Evolutionary conservation across 2,797 vertebrate species (phyloP).

Genomic region (Halcyon leucocephala): DNA sequence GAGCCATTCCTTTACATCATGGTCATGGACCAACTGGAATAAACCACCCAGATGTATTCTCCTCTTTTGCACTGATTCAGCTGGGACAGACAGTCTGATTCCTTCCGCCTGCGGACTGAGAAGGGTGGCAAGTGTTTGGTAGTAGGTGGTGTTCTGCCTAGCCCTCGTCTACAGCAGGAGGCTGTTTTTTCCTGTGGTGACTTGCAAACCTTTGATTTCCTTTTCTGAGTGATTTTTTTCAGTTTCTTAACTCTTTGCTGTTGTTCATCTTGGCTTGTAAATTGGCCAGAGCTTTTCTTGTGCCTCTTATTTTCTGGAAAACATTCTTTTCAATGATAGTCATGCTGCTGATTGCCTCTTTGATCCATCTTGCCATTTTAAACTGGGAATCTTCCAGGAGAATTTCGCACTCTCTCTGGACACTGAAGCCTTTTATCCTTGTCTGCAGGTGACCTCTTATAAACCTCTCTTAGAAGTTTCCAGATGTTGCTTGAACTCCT

Average conservation of each 20-base stretch:
- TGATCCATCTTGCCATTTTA: constrained; percentile 35
- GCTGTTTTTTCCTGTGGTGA: background rate
- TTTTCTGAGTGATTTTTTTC: background rate
- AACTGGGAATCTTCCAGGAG: constrained; percentile 40
- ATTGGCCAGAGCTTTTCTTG: background rate
- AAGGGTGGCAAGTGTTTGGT: background rate
- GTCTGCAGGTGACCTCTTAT: constrained; percentile 61
- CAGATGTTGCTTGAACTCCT: constrained; percentile 53
- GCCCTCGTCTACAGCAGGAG: background rate
- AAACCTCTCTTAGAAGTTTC: constrained; percentile 49
- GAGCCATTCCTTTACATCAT: rapidly evolving
- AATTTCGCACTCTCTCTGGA: constrained; percentile 13
- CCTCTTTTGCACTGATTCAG: background rate
- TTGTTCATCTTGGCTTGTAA: background rate
- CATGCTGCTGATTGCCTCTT: background rate
- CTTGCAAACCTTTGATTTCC: constrained; percentile 20
- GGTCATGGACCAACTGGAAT: background rate
- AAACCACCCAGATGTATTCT: background rate
- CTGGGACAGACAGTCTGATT: background rate
- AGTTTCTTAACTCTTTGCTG: constrained; percentile 40
- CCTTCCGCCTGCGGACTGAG: background rate
- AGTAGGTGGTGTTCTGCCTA: background rate
- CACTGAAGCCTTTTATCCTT: constrained; percentile 45
- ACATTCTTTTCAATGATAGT: background rate
- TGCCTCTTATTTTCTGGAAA: constrained; percentile 15